phyloP scores from a whole-genome alignment of 2,113 vertebrate genomes.

The Pollimyrus isidori region DNA sequence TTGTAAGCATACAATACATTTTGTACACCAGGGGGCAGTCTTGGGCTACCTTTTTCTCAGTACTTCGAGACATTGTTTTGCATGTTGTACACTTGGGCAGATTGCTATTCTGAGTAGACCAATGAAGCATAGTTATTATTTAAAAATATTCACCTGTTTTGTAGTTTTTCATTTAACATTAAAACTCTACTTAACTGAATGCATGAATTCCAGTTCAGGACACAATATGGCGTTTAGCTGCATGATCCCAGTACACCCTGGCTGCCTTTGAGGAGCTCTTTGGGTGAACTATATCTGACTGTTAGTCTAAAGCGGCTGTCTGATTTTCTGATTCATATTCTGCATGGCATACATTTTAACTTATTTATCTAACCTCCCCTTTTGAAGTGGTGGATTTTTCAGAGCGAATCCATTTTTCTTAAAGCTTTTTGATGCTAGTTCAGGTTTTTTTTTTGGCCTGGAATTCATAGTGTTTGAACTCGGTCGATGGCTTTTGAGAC shows the following conservation, averaged over 20 bases:
- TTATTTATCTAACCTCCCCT: background rate
- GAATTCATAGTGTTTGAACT: background rate
- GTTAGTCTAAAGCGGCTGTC: background rate
- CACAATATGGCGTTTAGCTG: background rate
- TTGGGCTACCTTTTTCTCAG: background rate
- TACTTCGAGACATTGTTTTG: background rate
- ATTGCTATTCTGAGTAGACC: background rate
- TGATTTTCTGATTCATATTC: background rate
- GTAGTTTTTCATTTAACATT: background rate
- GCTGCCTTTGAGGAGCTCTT: background rate
- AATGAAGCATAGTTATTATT: background rate
- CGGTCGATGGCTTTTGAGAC: background rate
- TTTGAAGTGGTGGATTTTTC: background rate
- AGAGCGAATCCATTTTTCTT: background rate
- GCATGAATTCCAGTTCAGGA: background rate
- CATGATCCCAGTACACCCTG: background rate
- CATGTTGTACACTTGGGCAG: background rate
- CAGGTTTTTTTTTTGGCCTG: background rate
- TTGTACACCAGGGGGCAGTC: conserved; percentile 18
- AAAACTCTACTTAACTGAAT: background rate
- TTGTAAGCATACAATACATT: background rate
- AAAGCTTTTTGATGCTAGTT: background rate
- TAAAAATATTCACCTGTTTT: background rate
- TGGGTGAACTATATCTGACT: background rate
- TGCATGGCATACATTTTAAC: background rate